Conservation (phyloP, 2,888 invertebrate species). For the Melanostoma scalare region DNA sequence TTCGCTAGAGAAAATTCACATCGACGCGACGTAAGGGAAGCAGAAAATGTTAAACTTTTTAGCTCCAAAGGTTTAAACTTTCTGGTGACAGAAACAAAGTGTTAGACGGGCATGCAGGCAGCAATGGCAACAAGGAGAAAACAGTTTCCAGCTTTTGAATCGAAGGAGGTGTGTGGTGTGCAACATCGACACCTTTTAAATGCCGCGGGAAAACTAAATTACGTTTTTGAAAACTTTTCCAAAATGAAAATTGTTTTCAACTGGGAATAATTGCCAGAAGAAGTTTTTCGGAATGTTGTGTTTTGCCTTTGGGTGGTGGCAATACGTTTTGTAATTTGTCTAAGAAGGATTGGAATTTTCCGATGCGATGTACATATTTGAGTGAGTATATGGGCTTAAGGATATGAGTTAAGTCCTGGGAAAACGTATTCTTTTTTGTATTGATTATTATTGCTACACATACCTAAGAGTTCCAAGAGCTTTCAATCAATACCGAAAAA, state of each 20-base stretch:
- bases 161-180: constrained; percentile 14
- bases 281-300: constrained; percentile 56
- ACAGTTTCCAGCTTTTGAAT: too few species aligned
- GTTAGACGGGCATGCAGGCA: constrained; percentile 28
- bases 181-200: constrained; percentile 68
- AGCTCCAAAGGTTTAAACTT: constrained; percentile 64
- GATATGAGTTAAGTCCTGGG: too few species aligned
- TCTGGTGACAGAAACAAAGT: constrained; percentile 63
- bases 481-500: too few species aligned
- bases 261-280: constrained; percentile 69
- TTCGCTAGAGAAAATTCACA: constrained; percentile 12
- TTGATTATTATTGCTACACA: too few species aligned
- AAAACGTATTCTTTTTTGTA: too few species aligned
- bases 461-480: too few species aligned
- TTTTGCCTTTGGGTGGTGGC: not conserved
- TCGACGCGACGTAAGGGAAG: constrained; percentile 16
- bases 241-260: constrained; percentile 72
- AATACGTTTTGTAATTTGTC: too few species aligned
- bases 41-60: constrained; percentile 54
- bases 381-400: too few species aligned
- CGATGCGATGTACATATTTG: too few species aligned
- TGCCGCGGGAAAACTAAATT: constrained; percentile 71
- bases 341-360: too few species aligned
- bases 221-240: constrained; percentile 70
- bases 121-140: not conserved